Evolutionary conservation across 2,888 invertebrate genomes (phyloP).

Genomic region (Cotesia congregata): DNA sequence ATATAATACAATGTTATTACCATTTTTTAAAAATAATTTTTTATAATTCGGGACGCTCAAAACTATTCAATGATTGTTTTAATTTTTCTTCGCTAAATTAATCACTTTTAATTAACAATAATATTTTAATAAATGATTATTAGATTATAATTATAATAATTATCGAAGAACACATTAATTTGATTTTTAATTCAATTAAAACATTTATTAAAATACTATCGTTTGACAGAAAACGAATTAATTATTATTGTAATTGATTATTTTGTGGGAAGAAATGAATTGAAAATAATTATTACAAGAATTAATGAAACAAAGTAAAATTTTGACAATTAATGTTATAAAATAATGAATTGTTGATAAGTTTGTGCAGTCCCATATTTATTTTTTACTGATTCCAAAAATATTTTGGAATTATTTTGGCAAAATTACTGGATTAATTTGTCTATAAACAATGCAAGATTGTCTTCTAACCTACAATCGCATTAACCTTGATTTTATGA

Average conservation of each 20-base stretch:
- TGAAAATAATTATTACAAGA: no score
- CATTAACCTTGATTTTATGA: no score
- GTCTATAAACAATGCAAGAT: background rate
- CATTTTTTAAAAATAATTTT: conserved; percentile 3
- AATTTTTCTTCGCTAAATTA: background rate
- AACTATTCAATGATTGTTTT: background rate
- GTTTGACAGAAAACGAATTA: background rate
- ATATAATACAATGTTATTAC: conserved; percentile 61
- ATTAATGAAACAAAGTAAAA: no score
- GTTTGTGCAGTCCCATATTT: background rate
- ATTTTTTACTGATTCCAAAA: conserved; percentile 7
- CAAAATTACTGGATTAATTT: background rate
- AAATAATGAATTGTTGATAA: background rate
- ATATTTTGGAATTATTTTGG: background rate
- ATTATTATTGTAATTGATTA: background rate
- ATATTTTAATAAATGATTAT: background rate
- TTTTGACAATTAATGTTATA: background rate
- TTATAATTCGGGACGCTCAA: background rate
- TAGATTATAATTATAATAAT: background rate
- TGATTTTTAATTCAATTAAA: background rate
- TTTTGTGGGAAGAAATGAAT: no score
- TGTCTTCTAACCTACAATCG: background rate
- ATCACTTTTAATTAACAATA: background rate
- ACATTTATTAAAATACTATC: background rate
- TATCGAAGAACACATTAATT: background rate